Evolutionary conservation across 2,113 vertebrate species (phyloP).

Genomic region (Tragelaphus imberbis): DNA sequence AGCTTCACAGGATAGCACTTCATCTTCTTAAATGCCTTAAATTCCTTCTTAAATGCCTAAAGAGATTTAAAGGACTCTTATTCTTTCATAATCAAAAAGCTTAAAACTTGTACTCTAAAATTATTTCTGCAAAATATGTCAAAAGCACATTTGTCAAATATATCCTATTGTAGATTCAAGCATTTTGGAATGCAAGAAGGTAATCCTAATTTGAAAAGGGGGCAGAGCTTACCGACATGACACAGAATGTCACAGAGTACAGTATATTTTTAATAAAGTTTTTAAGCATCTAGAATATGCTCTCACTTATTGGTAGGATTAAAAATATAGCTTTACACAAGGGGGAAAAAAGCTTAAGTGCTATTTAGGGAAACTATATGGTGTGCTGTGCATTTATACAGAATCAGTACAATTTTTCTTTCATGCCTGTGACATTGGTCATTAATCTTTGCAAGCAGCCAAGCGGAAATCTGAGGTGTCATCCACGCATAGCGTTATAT

Average conservation of each 20-base stretch:
- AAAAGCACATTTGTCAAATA: background rate
- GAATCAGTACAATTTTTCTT: conserved; percentile 75
- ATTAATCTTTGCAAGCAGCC: conserved; percentile 75
- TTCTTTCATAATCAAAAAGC: background rate
- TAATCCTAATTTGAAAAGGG: background rate
- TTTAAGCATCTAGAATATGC: conserved; percentile 36
- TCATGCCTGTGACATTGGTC: conserved; percentile 57
- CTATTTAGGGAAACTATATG: conserved; percentile 67
- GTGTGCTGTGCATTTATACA: conserved; percentile 61
- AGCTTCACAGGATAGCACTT: background rate
- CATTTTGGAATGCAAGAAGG: background rate
- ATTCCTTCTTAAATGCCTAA: background rate
- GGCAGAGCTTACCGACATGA: background rate
- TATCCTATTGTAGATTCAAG: background rate
- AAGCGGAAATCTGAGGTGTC: conserved; percentile 73
- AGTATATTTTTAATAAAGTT: background rate
- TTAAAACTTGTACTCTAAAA: background rate
- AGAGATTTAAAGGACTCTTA: background rate
- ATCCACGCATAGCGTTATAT: conserved; percentile 61
- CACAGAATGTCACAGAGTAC: background rate
- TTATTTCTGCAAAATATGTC: background rate
- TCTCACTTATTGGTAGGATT: conserved; percentile 34
- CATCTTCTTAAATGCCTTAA: background rate
- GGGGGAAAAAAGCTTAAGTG: background rate
- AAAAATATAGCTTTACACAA: conserved; percentile 62